Conservation (phyloP, 2,888 invertebrate species). For the Zygaena filipendulae region DNA sequence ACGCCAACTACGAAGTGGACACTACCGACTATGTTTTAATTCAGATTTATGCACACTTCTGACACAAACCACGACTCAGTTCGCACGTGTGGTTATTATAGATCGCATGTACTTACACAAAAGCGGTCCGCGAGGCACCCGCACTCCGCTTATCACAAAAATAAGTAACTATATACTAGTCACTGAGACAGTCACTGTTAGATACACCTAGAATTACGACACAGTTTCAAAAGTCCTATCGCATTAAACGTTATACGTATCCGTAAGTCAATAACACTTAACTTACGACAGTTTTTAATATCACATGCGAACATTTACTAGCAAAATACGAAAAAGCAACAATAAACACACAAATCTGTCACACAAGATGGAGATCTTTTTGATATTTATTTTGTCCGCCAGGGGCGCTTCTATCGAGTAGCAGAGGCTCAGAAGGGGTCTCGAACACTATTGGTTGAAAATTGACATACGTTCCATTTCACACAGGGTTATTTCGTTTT, state of each 20-base stretch:
- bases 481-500: too few species aligned
- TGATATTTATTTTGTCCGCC: slow-evolving; percentile 55
- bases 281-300: slow-evolving; percentile 33
- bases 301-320: slow-evolving; percentile 40
- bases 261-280: slow-evolving; percentile 23
- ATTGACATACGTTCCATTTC: slow-evolving; percentile 40
- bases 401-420: slow-evolving; percentile 47
- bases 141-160: slow-evolving; percentile 67
- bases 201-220: slow-evolving; percentile 35
- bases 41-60: slow-evolving; percentile 50
- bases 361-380: slow-evolving; percentile 74
- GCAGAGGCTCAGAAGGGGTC: slow-evolving; percentile 45
- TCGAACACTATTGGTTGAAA: slow-evolving; percentile 39
- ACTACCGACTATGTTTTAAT: slow-evolving; percentile 36
- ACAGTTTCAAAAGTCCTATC: slow-evolving; percentile 22
- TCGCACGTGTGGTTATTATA: slow-evolving; percentile 31
- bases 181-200: slow-evolving; percentile 57
- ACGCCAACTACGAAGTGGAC: slow-evolving; percentile 49
- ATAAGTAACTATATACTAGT: slow-evolving; percentile 68
- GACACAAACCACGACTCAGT: slow-evolving; percentile 35
- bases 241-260: slow-evolving; percentile 24
- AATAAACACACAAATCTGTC: slow-evolving; percentile 73
- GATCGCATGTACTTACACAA: slow-evolving; percentile 53
- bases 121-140: slow-evolving; percentile 56
- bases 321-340: slow-evolving; percentile 54